Conservation (phyloP, 2,113 vertebrate species). For the Dermatemys mawii region DNA sequence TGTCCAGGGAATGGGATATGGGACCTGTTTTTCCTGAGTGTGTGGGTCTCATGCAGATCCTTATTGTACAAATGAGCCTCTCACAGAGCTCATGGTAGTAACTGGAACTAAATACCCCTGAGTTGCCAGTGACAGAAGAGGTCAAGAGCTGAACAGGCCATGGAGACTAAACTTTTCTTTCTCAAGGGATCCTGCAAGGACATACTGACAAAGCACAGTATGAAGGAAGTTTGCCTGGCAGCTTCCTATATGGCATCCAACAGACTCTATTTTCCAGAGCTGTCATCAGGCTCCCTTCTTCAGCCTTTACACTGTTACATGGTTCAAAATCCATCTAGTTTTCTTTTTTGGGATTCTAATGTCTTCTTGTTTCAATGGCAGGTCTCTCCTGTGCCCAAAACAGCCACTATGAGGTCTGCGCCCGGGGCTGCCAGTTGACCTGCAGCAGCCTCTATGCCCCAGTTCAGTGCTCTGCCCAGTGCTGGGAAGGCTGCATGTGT, state of each 20-base stretch:
- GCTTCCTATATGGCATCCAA: fast-evolving
- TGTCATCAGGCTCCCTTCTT: neutral
- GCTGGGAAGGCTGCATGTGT: slow-evolving; percentile 77
- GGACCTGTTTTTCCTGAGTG: neutral
- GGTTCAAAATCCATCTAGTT: neutral
- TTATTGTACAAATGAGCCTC: neutral
- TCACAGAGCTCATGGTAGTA: neutral
- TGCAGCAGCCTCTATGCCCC: slow-evolving; percentile 68
- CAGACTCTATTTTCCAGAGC: neutral
- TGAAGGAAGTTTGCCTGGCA: neutral
- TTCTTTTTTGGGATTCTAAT: neutral
- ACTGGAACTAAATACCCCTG: neutral
- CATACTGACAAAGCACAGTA: neutral
- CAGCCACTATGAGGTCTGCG: slow-evolving; percentile 80
- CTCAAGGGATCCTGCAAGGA: neutral
- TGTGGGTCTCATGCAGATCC: neutral
- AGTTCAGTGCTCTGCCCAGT: slow-evolving; percentile 57
- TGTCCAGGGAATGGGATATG: neutral
- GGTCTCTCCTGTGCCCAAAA: slow-evolving; percentile 60
- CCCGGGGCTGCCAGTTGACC: slow-evolving; percentile 67
- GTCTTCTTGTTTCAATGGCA: neutral
- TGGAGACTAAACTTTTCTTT: neutral
- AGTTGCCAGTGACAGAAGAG: neutral
- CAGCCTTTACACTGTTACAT: neutral
- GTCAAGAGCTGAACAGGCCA: neutral